Evolutionary conservation across 2,888 invertebrate genomes (phyloP).

Genomic region (Drosophila pegasa): DNA sequence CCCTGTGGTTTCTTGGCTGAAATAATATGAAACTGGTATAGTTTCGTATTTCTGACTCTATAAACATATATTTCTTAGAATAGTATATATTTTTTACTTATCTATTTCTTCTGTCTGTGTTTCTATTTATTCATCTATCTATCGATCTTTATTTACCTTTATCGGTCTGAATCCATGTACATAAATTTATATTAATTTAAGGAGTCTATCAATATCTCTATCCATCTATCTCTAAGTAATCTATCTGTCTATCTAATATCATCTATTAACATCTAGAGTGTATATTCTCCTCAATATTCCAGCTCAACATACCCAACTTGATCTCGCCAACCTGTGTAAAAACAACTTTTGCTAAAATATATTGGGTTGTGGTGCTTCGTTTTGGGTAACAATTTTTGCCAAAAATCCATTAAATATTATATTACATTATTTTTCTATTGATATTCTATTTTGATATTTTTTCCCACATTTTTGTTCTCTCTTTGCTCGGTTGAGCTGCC

Average conservation of each 20-base stretch:
- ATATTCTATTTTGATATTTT: constrained; percentile 3
- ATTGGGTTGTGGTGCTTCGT: background rate
- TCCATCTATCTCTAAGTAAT: no score
- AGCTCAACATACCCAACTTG: background rate
- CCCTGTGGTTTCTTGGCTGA: no score
- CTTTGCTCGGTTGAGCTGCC: background rate
- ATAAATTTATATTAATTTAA: no score
- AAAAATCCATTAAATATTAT: constrained; percentile 6
- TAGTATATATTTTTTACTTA: no score
- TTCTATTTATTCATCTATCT: background rate
- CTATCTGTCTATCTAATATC: no score
- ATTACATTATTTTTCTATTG: constrained; percentile 4
- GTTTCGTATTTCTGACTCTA: no score
- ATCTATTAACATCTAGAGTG: no score
- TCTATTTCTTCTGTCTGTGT: background rate
- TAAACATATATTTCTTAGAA: no score
- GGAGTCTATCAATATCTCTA: no score
- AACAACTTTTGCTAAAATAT: background rate
- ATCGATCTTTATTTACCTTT: background rate
- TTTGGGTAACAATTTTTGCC: background rate
- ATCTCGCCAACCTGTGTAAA: background rate
- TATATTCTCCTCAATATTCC: background rate
- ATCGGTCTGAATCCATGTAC: no score
- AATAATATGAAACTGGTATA: no score
- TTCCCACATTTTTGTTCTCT: background rate